phyloP scores from a whole-genome alignment of 2,113 vertebrate genomes.

The Poecilia latipinna region DNA sequence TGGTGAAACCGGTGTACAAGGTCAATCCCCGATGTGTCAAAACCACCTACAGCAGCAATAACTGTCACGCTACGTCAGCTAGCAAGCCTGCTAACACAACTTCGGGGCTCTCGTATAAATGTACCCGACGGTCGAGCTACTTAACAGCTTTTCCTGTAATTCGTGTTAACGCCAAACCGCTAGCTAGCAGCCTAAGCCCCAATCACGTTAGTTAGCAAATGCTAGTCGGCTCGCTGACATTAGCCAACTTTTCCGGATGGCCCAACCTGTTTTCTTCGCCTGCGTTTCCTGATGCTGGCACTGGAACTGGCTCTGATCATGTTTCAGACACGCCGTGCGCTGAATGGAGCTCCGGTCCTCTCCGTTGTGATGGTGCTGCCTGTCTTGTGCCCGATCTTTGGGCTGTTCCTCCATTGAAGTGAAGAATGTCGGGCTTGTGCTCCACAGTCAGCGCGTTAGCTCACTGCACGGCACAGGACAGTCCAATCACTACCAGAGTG shows the following conservation, averaged over 20 bases:
- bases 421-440: conserved; percentile 64
- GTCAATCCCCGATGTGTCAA: conserved; percentile 78
- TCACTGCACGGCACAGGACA: conserved; percentile 46
- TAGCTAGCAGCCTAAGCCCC: conserved; percentile 1
- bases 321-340: conserved; percentile 64
- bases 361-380: conserved; percentile 65
- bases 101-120: neutral
- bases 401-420: conserved; percentile 81
- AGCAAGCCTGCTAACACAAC: conserved; percentile 13
- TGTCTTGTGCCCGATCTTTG: conserved; percentile 78
- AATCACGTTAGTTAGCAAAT: conserved; percentile 46
- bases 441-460: conserved; percentile 53
- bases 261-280: conserved; percentile 83
- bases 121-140: neutral
- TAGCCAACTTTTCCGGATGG: conserved; percentile 68
- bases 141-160: neutral
- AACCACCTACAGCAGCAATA: conserved; percentile 56
- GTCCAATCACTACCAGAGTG: conserved; percentile 74
- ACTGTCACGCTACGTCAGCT: conserved; percentile 73
- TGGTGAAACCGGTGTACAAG: conserved; percentile 67
- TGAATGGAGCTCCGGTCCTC: conserved; percentile 62
- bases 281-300: conserved; percentile 81
- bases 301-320: conserved; percentile 80
- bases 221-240: conserved; percentile 70
- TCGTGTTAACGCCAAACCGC: neutral